Evolutionary conservation across 2,113 vertebrate genomes (phyloP), one percentile per base, ranked within the genome.

Genomic region (Mus pahari): DNA sequence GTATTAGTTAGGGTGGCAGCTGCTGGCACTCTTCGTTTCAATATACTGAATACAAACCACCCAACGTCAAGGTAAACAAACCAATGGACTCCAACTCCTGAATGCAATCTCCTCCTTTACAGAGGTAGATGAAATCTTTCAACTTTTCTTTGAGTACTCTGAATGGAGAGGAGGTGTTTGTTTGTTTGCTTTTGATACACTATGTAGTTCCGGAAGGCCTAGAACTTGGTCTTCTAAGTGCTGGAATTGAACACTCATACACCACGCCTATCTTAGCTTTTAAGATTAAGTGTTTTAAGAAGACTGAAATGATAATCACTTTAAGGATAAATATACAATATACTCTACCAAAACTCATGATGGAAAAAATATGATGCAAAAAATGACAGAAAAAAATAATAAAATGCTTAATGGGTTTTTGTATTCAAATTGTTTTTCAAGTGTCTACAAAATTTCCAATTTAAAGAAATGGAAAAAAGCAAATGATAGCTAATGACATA

Each of bases 321-420:
- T 95, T 92, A 86, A 95, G 89, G 53, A 81, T 10, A 94, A 87
- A 66, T 88, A 58, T 24, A 39, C 36, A 82, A 39, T 42, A 83
- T 2, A 42, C n/a, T 42, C 81, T 55, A 60, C 24, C n/a, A 60
- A 62, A 88, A 94, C 94, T 28, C 42, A 88, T 70, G 70, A 1
- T 74, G 48, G 11, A 60, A 84, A 75, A 75, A 75, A 75, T 45
- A 45, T 2, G 2, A 45, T 42, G 22, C 19, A 42, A n/a, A 39
- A 82, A 91, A 94, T 82, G 68, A 0, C 77, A 45, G 20, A 64
- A 86, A 77, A 77, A 79, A 39, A 82, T 84, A 84, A 90, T 88
- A 36, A 71, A 55, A 92, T 1, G 7, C 36, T 28, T 8, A 20
- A 74, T 86, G n/a, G 55, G 82, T 55, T 89, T 83, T 83, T 83